Evolutionary conservation across 23 tunicate species (phyloP), one percentile per base, ranked within the genome.

Genomic region (Corella eumyota): DNA sequence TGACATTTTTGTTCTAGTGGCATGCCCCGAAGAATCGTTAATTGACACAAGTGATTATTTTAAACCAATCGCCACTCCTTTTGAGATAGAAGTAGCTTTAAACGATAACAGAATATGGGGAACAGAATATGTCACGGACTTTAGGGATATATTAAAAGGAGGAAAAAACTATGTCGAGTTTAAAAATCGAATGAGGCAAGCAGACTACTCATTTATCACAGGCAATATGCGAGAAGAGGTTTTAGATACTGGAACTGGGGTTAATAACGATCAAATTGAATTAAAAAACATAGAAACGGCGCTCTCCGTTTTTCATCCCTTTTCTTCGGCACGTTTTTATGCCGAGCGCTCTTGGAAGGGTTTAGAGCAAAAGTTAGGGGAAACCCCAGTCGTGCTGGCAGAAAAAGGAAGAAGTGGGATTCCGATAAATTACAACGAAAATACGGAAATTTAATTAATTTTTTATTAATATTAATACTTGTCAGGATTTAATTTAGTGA

Each of bases 61-160:
- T 34, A 90, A 82, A 62, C 96, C 96, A 22, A 65, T 88, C 25
- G 71, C 69, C n/a, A 88, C 96, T 7, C 96, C 96, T 6, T 88
- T 72, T 35, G 96, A 88, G 46, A 62, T 81, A 7, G 87, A 78
- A 48, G 70, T 88, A 15, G 96, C 96, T 32, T 88, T 72, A 78
- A 88, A 88, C 55, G 73, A 78, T 0, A 88, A 78, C 59, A 50
- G 88, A 45, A 57, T 72, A 30, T 88, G 96, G 96, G 70, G 63
- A 1, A 50, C 56, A 30, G 36, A 32, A 49, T 78, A 73, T 60
- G 73, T 82, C 40, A 46, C 75, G 9, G 79, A 88, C 46, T 88
- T 88, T 45, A 56, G 81, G 29, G 58, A 73, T 27, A 50, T 88
- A 5, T 61, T 0, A 17, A 30, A 36, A 88, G 96, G 90, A 46